phyloP scores from a whole-genome alignment of 1,140 invertebrate genomes.

The Potamilus streckersoni region DNA sequence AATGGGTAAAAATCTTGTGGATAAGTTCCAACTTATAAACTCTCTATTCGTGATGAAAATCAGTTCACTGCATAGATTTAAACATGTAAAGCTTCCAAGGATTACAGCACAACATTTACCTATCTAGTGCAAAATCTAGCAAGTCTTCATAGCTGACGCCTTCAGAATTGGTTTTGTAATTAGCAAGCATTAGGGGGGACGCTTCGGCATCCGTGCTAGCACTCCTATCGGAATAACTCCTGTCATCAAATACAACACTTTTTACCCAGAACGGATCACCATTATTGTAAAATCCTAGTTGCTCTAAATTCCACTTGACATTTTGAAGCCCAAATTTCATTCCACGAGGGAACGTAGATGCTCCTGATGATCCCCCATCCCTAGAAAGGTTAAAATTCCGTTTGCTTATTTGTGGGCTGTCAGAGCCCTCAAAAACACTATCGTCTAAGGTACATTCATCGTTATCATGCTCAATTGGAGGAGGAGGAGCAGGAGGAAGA shows the following conservation, averaged over 20 bases:
- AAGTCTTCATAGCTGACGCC: slow-evolving; percentile 94
- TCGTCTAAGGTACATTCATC: slow-evolving; percentile 26
- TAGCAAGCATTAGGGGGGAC: slow-evolving; percentile 53
- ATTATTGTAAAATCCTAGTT: slow-evolving; percentile 59
- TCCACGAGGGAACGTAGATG: slow-evolving; percentile 41
- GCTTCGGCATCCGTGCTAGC: slow-evolving; percentile 42
- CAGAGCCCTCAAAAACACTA: slow-evolving; percentile 32
- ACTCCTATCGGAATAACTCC: slow-evolving; percentile 39
- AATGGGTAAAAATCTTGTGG: too few species aligned
- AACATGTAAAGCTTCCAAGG: slow-evolving; percentile 22
- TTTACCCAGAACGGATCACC: slow-evolving; percentile 61
- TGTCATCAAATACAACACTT: slow-evolving; percentile 44
- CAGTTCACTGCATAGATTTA: too few species aligned
- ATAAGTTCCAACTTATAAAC: too few species aligned
- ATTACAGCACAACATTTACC: slow-evolving; percentile 49
- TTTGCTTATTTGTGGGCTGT: not conserved
- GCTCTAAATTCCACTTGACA: slow-evolving; percentile 52
- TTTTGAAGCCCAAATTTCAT: slow-evolving; percentile 41
- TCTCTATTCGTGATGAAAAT: too few species aligned
- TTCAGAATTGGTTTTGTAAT: slow-evolving; percentile 61
- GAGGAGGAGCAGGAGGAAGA: slow-evolving; percentile 37
- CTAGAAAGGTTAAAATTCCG: slow-evolving; percentile 26
- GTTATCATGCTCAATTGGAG: slow-evolving; percentile 22
- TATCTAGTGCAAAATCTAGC: slow-evolving; percentile 87
- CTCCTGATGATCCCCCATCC: slow-evolving; percentile 31